A percentile compares a stretch with the other conserved stretches of the same genome.
Conservation (phyloP, 2,797 vertebrate species). For the Luscinia luscinia region DNA sequence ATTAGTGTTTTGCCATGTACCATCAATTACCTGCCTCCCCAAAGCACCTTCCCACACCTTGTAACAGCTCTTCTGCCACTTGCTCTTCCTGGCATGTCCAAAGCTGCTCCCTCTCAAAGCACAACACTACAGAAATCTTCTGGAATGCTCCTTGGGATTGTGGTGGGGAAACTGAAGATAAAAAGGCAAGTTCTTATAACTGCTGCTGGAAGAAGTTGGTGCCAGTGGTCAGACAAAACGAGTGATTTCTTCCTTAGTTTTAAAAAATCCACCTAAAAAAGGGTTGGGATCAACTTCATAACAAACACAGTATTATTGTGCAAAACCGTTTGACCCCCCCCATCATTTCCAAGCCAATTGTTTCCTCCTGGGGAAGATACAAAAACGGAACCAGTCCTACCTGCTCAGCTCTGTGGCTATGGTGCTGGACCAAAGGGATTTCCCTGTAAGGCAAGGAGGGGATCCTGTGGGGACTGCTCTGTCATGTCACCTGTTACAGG, state of each 20-base stretch:
- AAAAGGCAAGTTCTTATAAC: neutral
- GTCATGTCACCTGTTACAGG: accelerated
- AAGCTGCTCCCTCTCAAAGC: neutral
- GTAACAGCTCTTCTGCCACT: neutral
- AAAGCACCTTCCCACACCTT: neutral
- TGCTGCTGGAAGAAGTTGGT: neutral
- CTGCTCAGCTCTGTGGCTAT: neutral
- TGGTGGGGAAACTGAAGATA: neutral
- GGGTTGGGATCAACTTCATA: neutral
- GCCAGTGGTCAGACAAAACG: neutral
- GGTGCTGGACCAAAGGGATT: neutral
- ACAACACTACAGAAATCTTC: neutral
- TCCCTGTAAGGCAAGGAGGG: neutral
- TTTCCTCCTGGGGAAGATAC: neutral
- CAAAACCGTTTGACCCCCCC: accelerated
- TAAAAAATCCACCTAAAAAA: neutral
- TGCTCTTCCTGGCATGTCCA: neutral
- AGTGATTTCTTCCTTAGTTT: neutral
- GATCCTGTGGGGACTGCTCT: neutral
- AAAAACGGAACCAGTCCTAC: neutral
- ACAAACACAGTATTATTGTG: neutral
- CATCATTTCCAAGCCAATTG: accelerated
- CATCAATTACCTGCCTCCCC: neutral
- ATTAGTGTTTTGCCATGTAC: neutral
- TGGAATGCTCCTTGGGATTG: neutral